phyloP scores from a whole-genome alignment of 2,888 invertebrate species.

The Papilio elwesi region DNA sequence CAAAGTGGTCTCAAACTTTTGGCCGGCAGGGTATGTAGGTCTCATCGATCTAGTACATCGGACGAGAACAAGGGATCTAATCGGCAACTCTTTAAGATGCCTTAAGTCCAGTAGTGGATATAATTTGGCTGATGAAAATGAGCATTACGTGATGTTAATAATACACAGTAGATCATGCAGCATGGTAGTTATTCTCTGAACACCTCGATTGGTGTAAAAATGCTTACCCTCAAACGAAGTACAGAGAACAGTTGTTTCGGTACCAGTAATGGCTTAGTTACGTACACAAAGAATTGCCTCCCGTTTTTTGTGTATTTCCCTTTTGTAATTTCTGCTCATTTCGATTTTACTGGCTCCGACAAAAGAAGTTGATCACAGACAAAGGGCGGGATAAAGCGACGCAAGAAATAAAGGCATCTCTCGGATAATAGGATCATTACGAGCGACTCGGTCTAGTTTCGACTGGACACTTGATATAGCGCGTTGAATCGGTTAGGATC shows the following conservation, averaged over 20 bases:
- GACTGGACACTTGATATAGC: background rate
- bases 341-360: constrained; percentile 39
- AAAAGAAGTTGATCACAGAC: constrained; percentile 43
- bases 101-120: no score
- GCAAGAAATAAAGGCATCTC: constrained; percentile 42
- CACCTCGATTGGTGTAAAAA: no score
- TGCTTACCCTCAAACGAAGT: background rate
- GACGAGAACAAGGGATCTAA: no score
- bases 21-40: no score
- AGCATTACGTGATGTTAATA: no score
- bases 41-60: no score
- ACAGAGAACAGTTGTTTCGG: background rate
- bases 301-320: constrained; percentile 40
- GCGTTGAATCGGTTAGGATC: background rate
- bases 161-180: no score
- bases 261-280: constrained; percentile 37
- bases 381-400: constrained; percentile 43
- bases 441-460: constrained; percentile 30
- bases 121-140: no score
- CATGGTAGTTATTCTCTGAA: no score
- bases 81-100: no score
- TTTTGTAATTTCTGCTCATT: constrained; percentile 45
- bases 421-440: constrained; percentile 42
- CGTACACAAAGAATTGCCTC: constrained; percentile 43
- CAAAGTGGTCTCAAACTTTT: no score